Base-by-base conservation (phyloP, 1,140 invertebrate genomes). In the Drosophila jambulina region DNA sequence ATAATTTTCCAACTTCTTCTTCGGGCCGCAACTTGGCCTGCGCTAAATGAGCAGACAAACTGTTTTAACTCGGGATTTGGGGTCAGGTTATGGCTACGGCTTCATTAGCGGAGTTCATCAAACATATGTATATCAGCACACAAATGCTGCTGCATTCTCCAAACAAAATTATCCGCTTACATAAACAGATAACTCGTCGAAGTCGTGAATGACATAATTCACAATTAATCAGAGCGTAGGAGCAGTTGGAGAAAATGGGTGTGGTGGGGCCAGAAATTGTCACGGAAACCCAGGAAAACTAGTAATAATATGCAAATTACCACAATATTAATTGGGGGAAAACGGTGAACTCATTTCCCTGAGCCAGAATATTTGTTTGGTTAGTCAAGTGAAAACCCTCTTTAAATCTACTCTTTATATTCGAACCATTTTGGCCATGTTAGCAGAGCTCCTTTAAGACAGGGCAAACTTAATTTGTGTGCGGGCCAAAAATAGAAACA, bases 41-140 rank as follows among this genome's bases (percentile, higher is more conserved):
- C 80, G 80, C 80, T 83, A 82, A 82, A 82, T 82, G 64, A 42
- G 53, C 78, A 43, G 38, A 25, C 76, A 79, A 82, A 79, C 80
- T 57, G 75, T 64, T 64, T 60, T 46, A 79, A 43, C 23, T 21
- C 42, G 21, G 48, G n/a, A 40, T 59, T 36, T 48, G 21, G 38
- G 54, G 57, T 43, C 45, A 32, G 57, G 54, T 62, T 70, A 80
- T 53, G 49, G 38, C 48, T 48, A 78, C 51, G 51, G 62, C 80
- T 82, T 82, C 75, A 82, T 82, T 82, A 82, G 80, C 57, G 21
- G 57, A 25, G 25, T 38, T 58, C 68, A 42, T 75, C 68, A 51
- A 59, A 82, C 57, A 82, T 13, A 29, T 51, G 15, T 25, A 13
- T 51, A 29, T 49, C 13, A 7, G 29, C 29, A 3, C 17, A 49